Evolutionary conservation across 2,888 invertebrate genomes (phyloP).

Genomic region (Xestia sexstrigata): DNA sequence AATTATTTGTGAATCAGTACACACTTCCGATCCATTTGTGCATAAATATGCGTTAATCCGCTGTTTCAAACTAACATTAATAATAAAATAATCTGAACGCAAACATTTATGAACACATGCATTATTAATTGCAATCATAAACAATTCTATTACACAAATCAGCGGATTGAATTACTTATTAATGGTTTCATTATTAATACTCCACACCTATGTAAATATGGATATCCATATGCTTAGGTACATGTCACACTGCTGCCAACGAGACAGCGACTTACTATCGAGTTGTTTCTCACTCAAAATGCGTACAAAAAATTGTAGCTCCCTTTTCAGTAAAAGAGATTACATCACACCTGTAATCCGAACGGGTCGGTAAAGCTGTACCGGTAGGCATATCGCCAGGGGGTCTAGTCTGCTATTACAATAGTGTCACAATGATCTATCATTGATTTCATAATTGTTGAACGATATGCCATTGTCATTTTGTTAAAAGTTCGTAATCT

Average conservation of each 20-base stretch:
- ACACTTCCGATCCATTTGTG: not conserved
- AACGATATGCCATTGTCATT: too few relatives aligned
- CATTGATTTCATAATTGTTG: too few relatives aligned
- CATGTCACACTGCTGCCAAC: not conserved
- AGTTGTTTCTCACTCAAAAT: not conserved
- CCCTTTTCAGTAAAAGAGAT: not conserved
- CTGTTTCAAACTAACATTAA: slow-evolving; percentile 26
- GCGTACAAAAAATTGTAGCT: not conserved
- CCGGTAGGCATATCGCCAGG: not conserved
- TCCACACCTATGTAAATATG: slow-evolving; percentile 54
- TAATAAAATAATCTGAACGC: slow-evolving; percentile 28
- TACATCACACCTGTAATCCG: not conserved
- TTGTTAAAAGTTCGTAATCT: too few relatives aligned
- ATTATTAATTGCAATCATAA: slow-evolving; percentile 50
- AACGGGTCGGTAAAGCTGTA: not conserved
- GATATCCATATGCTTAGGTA: slow-evolving; percentile 55
- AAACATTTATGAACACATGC: slow-evolving; percentile 11
- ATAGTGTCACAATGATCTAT: too few relatives aligned
- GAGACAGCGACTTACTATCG: not conserved
- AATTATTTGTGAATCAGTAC: not conserved
- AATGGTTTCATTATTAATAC: slow-evolving; percentile 38
- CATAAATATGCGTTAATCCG: not conserved
- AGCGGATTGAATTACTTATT: slow-evolving; percentile 44
- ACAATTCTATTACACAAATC: slow-evolving; percentile 50
- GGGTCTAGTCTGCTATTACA: too few relatives aligned